A percentile compares a stretch with the other conserved stretches of the same genome.
These are phyloP conservation scores for Proteles cristata DNA, from an alignment of 2,113 vertebrate species.

Conservation along the genomic window DNA sequence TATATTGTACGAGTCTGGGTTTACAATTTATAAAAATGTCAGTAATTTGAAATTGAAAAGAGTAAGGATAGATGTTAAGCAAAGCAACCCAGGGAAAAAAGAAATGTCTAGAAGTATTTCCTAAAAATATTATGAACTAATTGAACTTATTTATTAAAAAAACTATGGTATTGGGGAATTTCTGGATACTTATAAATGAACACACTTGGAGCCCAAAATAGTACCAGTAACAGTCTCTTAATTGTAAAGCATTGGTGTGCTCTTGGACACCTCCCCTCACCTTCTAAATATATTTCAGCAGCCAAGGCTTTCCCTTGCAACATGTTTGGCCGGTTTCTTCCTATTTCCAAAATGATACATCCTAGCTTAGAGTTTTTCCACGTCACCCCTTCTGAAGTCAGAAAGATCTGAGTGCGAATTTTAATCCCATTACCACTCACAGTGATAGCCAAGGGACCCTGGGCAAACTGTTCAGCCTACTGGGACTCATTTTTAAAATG, in stretches of 20 bases:
- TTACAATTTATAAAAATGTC: constrained; percentile 23
- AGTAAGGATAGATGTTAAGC: neutral
- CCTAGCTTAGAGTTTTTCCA: neutral
- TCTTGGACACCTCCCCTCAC: neutral
- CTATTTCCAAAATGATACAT: neutral
- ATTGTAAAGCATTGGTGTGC: neutral
- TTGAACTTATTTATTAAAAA: neutral
- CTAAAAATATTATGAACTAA: neutral
- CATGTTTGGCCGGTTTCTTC: neutral
- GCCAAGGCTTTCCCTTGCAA: neutral
- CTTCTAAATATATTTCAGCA: neutral
- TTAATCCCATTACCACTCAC: neutral
- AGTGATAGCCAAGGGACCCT: neutral
- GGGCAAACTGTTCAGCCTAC: neutral
- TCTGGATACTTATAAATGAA: neutral
- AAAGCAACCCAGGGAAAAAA: neutral
- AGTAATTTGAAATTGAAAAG: neutral
- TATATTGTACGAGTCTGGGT: neutral
- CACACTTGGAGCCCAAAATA: neutral
- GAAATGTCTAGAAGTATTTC: neutral
- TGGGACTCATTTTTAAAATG: neutral
- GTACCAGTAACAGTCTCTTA: neutral
- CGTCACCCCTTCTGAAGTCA: neutral
- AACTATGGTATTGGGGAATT: neutral
- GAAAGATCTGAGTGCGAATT: neutral